Evolutionary conservation across 2,113 vertebrate species (phyloP), one percentile per base, ranked within the genome.

Genomic region (Corythornis vintsioides): DNA sequence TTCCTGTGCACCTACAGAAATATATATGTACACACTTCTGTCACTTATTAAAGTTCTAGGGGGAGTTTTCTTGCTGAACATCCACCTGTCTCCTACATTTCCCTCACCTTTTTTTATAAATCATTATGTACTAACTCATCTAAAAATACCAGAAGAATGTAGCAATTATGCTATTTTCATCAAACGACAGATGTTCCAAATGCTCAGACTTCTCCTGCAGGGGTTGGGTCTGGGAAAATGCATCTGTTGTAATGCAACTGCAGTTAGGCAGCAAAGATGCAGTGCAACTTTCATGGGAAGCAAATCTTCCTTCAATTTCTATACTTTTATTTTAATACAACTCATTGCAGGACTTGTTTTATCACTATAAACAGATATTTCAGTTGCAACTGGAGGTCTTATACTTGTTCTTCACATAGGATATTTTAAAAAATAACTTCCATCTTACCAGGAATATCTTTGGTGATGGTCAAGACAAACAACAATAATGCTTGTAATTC

Each of bases 201-300:
- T n/a, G 10, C 20, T 88, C 35, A 61, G 15, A 11, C 9, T 7
- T 60, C 33, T 94, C 86, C 26, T 43, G 76, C 38, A 88, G 63
- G n/a, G 38, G 5, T 13, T 93, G 60, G 59, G 53, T 77, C 21
- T 74, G 53, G 47, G 64, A 89, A 83, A 95, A 94, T 53, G 71
- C 50, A 93, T 92, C 78, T 95, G 88, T 72, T 94, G 55, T 21
- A 82, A 72, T 43, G 60, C 67, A 94, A 78, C 61, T 90, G 35
- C 71, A 76, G 43, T 93, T 79, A 88, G 52, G 45, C 52, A 86
- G 66, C 50, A 96, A 90, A 86, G 15, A 47, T 59, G 61, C 15
- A 88, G 72, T n/a, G 66, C 31, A 66, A 55, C 48, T 82, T 86
- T 38, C 5, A 28, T 50, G 89, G 19, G 71, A 88, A 88, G 83